Conservation (phyloP, 2,888 invertebrate species). For the Aproaerema taeniolella region DNA sequence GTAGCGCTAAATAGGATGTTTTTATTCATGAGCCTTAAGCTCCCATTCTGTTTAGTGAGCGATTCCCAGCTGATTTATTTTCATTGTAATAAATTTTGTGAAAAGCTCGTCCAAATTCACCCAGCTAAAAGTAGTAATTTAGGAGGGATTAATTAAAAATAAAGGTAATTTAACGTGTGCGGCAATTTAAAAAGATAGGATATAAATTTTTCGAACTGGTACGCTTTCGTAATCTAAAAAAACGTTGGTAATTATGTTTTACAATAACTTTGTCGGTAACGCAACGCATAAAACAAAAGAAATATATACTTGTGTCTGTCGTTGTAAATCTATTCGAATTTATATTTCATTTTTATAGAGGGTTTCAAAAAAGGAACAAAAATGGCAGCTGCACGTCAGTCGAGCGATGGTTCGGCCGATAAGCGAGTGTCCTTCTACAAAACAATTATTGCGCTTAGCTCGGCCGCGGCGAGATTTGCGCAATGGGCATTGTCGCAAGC, state of each 20-base stretch:
- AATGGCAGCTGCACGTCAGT: slow-evolving; percentile 61
- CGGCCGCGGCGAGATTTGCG: slow-evolving; percentile 48
- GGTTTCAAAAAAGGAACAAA: slow-evolving; percentile 46
- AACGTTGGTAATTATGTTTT: too few relatives aligned
- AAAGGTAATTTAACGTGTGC: too few relatives aligned
- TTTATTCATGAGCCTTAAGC: slow-evolving; percentile 73
- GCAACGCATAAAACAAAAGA: too few relatives aligned
- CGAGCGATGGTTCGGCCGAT: slow-evolving; percentile 52
- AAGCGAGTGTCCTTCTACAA: slow-evolving; percentile 64
- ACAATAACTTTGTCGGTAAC: too few relatives aligned
- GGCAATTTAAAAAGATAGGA: too few relatives aligned
- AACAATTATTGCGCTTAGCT: slow-evolving; percentile 63
- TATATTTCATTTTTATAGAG: slow-evolving; percentile 32
- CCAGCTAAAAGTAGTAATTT: slow-evolving; percentile 33
- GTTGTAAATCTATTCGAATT: not conserved
- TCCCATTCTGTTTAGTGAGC: slow-evolving; percentile 71
- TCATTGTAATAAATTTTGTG: slow-evolving; percentile 65
- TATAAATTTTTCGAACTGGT: too few relatives aligned
- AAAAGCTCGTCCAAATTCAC: slow-evolving; percentile 51
- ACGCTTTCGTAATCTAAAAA: too few relatives aligned
- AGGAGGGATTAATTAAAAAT: slow-evolving; percentile 10
- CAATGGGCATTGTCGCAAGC: slow-evolving; percentile 45
- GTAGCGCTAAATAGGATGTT: slow-evolving; percentile 75
- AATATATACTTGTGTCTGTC: too few relatives aligned
- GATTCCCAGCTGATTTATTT: slow-evolving; percentile 70